These are phyloP conservation scores for Phoenicopterus ruber DNA, from an alignment of 2,113 vertebrate genomes.

Conservation along the genomic window DNA sequence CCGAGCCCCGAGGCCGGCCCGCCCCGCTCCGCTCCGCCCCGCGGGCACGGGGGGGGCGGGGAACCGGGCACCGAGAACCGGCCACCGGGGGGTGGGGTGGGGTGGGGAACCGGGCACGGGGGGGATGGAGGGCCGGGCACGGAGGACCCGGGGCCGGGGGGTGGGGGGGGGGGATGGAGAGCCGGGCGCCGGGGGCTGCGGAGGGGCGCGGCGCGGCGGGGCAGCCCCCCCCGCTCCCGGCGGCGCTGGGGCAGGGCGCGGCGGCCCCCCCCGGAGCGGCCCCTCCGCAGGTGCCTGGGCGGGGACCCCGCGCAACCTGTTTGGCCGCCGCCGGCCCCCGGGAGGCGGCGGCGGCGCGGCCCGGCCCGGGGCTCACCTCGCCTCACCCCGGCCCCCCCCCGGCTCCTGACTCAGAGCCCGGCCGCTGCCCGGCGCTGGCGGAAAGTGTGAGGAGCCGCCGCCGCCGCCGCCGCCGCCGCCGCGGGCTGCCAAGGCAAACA, in stretches of 20 bases:
- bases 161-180: too few relatives aligned
- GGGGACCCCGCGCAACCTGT: constrained; percentile 30
- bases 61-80: background rate
- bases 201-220: too few relatives aligned
- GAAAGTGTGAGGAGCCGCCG: too few relatives aligned
- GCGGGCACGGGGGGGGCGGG: background rate
- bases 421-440: too few relatives aligned
- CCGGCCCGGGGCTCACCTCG: background rate
- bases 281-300: background rate
- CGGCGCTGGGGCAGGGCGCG: background rate
- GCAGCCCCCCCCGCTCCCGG: background rate
- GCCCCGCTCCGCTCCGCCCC: constrained; percentile 22
- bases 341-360: background rate
- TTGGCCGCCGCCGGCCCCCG: background rate
- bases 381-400: background rate
- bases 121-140: background rate
- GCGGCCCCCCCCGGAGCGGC: background rate
- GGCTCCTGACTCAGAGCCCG: background rate
- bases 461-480: too few relatives aligned
- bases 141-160: background rate
- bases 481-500: constrained; percentile 12
- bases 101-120: background rate
- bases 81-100: background rate
- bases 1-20: background rate
- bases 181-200: background rate